Evolutionary conservation across 2,113 vertebrate genomes (phyloP).

Genomic region (Forbesichthys papilliferus): DNA sequence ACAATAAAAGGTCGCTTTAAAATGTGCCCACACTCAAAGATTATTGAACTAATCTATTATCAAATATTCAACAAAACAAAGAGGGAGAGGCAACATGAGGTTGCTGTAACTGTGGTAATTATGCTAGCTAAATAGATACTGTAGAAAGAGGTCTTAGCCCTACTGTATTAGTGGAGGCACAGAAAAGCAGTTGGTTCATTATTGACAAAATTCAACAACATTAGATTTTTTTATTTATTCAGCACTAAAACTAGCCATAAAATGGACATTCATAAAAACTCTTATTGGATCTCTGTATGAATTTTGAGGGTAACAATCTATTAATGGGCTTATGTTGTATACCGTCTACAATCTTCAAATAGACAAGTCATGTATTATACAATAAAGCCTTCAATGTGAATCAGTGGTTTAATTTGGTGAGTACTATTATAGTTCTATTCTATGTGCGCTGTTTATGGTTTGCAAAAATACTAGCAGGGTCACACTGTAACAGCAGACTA

Average conservation of each 20-base stretch:
- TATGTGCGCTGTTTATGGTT: slow-evolving; percentile 56
- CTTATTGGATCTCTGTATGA: slow-evolving; percentile 10
- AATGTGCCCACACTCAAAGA: too few species aligned
- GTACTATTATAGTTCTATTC: slow-evolving; percentile 64
- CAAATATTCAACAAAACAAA: too few species aligned
- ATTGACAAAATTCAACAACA: slow-evolving; percentile 13
- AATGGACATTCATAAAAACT: background rate
- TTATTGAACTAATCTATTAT: too few species aligned
- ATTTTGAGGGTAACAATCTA: slow-evolving; percentile 25
- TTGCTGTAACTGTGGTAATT: slow-evolving; percentile 59
- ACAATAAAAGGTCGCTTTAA: too few species aligned
- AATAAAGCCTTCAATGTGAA: slow-evolving; percentile 73
- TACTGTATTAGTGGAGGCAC: background rate
- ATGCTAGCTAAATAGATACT: slow-evolving; percentile 35
- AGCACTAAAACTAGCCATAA: slow-evolving; percentile 5
- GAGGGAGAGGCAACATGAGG: slow-evolving; percentile 4
- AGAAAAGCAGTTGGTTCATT: background rate
- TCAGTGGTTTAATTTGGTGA: slow-evolving; percentile 77
- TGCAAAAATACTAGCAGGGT: slow-evolving; percentile 46
- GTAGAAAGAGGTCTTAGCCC: slow-evolving; percentile 7
- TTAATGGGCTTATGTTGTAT: slow-evolving; percentile 14
- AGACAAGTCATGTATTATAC: slow-evolving; percentile 58
- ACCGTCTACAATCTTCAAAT: slow-evolving; percentile 45
- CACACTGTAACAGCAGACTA: slow-evolving; percentile 55
- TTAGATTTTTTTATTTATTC: background rate